Evolutionary conservation across 2,888 invertebrate species (phyloP).

Genomic region (Unio delphinus): DNA sequence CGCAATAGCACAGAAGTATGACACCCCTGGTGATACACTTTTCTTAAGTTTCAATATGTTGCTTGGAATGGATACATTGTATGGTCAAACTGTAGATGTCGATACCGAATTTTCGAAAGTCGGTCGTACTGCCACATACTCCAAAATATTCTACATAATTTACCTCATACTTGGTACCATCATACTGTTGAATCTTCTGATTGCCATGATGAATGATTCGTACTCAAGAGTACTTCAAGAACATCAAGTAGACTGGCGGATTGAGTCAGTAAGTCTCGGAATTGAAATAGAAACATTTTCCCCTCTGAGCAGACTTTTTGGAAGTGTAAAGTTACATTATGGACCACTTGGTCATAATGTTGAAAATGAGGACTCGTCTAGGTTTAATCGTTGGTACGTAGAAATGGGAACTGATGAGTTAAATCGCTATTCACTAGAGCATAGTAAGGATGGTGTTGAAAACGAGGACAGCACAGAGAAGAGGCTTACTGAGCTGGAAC

Average conservation of each 20-base stretch:
- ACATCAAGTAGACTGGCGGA: constrained; percentile 63
- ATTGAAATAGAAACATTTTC: constrained; percentile 57
- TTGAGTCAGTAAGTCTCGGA: constrained; percentile 64
- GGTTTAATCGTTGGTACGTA: constrained; percentile 20
- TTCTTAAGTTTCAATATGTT: constrained; percentile 67
- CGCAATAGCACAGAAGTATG: constrained; percentile 38
- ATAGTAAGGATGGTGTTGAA: constrained; percentile 8
- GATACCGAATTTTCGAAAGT: constrained; percentile 38
- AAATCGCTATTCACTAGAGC: constrained; percentile 21
- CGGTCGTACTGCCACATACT: constrained; percentile 39
- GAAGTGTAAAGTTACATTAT: constrained; percentile 18
- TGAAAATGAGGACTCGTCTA: neutral
- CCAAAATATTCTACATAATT: constrained; percentile 59
- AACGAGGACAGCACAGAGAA: constrained; percentile 18
- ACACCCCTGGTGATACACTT: constrained; percentile 51
- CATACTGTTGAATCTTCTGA: constrained; percentile 61
- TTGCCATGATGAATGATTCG: constrained; percentile 68
- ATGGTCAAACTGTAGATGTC: constrained; percentile 54
- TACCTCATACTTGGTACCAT: constrained; percentile 64
- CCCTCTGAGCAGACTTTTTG: constrained; percentile 25
- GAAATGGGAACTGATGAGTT: constrained; percentile 13
- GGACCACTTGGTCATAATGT: constrained; percentile 17
- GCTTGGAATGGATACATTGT: constrained; percentile 65
- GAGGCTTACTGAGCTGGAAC: constrained; percentile 29
- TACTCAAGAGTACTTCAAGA: constrained; percentile 53